phyloP scores from a whole-genome alignment of 2,797 vertebrate species.

The Phataginus tetradactyla region DNA sequence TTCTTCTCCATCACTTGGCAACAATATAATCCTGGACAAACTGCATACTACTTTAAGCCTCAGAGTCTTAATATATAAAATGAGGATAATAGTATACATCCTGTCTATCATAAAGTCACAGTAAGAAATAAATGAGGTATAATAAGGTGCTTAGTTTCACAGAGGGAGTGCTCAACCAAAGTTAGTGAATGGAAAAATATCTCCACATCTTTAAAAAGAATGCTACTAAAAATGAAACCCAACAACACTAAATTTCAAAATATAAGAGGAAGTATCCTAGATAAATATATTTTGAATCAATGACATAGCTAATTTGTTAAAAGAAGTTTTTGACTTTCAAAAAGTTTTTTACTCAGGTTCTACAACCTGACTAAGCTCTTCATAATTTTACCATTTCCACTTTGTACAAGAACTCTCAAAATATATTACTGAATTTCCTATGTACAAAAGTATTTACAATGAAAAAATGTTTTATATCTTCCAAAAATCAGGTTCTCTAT shows the following conservation, averaged over 20 bases:
- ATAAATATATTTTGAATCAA: conserved; percentile 44
- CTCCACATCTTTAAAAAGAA: conserved; percentile 41
- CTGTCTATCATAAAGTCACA: conserved; percentile 1
- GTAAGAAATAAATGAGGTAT: conserved; percentile 14
- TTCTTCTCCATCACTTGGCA: neutral
- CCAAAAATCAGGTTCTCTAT: neutral
- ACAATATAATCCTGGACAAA: conserved; percentile 1
- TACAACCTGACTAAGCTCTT: conserved; percentile 29
- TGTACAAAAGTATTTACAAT: conserved; percentile 1
- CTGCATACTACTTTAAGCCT: neutral
- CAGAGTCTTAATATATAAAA: conserved; percentile 26
- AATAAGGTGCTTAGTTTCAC: conserved; percentile 12
- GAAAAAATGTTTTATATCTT: neutral
- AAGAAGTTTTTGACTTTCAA: conserved; percentile 37
- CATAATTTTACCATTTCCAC: conserved; percentile 54
- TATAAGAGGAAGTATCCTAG: conserved; percentile 10
- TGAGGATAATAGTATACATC: neutral
- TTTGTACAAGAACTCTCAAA: conserved; percentile 19
- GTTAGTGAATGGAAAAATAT: conserved; percentile 14
- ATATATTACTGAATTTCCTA: neutral
- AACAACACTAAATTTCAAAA: conserved; percentile 37
- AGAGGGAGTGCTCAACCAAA: conserved; percentile 29
- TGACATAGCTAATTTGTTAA: conserved; percentile 42
- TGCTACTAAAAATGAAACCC: conserved; percentile 38
- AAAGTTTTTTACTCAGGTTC: conserved; percentile 42